Base-by-base conservation (phyloP, 1,140 invertebrate species). In the Parapsyche elsis region DNA sequence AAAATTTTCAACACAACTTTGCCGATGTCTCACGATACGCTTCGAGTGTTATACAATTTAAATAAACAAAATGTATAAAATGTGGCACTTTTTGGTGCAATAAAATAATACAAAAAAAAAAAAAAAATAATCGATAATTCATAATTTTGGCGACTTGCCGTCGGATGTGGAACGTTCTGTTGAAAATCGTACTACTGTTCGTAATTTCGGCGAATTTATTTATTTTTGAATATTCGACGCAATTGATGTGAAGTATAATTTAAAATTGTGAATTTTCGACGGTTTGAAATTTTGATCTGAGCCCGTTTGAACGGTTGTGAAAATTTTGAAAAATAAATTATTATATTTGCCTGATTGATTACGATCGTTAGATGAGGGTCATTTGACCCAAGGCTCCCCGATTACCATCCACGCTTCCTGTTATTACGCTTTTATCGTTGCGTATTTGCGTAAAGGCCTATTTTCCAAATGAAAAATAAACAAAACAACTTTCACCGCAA, bases 1-100 rank as follows among this genome's bases (percentile, higher is more conserved):
- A 71, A 14, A 71, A 14, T n/a, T n/a, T 23, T 71, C 67, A n/a
- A n/a, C n/a, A n/a, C 67, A 71, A 71, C 14, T n/a, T n/a, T n/a
- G n/a, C n/a, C n/a, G n/a, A n/a, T n/a, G n/a, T n/a, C n/a, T n/a
- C n/a, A n/a, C n/a, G n/a, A n/a, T n/a, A n/a, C n/a, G n/a, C n/a
- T n/a, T n/a, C n/a, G n/a, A 38, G 14, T 21, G 21, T 71, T 71
- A 23, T 5, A 24, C 23, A 71, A 16, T 57, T 57, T 19, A 14
- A 71, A 71, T 4, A 71, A 14, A 71, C 14, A 14, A 71, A 71
- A 71, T 19, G 19, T 1, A 1, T 4, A 57, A 4, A 21, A 57
- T 57, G 10, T 4, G 2, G 19, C 5, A 57, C 53, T 1, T 4
- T 38, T 38, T 38, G n/a, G n/a, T n/a, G n/a, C 7, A 38, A 38